A percentile compares a stretch with the other conserved stretches of the same genome.
phyloP scores from a whole-genome alignment of 2,113 vertebrate species.

The Empidonax traillii region DNA sequence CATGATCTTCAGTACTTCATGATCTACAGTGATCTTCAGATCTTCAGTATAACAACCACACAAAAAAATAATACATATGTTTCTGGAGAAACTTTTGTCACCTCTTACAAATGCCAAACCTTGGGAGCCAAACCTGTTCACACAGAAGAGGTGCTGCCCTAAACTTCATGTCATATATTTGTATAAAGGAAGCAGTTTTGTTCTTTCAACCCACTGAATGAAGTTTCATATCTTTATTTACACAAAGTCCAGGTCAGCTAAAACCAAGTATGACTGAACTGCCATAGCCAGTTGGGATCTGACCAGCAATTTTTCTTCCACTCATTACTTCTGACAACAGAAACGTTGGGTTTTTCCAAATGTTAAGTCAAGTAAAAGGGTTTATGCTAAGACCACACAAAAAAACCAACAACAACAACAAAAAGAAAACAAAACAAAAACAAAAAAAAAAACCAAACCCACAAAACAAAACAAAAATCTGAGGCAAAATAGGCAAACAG shows the following conservation, averaged over 20 bases:
- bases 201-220: neutral
- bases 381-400: neutral
- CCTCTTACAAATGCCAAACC: neutral
- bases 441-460: too few relatives aligned
- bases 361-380: neutral
- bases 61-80: neutral
- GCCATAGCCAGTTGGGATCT: neutral
- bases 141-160: neutral
- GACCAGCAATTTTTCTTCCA: neutral
- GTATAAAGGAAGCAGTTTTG: neutral
- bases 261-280: neutral
- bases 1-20: neutral
- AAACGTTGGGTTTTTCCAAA: neutral
- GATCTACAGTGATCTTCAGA: too few relatives aligned
- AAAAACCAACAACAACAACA: neutral
- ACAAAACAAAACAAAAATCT: neutral
- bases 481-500: neutral
- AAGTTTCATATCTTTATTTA: neutral
- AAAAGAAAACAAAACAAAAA: neutral
- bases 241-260: neutral
- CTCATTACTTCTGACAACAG: neutral
- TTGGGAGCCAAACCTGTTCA: neutral
- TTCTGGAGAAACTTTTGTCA: neutral
- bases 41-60: neutral
- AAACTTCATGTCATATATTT: neutral